Conservation (phyloP, 2,888 invertebrate genomes). For the Graphium colonna region DNA sequence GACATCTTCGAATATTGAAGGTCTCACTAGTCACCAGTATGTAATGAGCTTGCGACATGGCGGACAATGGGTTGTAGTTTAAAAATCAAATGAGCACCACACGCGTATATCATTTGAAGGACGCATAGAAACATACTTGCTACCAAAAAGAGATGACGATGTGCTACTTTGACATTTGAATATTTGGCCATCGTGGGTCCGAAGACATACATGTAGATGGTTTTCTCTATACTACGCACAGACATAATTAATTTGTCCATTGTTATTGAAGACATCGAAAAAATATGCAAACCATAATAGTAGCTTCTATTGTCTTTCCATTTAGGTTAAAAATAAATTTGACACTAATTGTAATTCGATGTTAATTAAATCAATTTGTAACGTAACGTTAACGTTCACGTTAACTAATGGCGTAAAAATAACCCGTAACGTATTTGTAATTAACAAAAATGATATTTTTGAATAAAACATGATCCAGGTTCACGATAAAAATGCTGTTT, state of each 20-base stretch:
- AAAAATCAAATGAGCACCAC: not conserved
- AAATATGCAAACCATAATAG: not conserved
- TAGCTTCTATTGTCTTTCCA: constrained; percentile 6
- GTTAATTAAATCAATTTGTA: not conserved
- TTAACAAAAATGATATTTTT: not conserved
- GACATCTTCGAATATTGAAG: no score
- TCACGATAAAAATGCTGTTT: not conserved
- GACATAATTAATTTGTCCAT: not conserved
- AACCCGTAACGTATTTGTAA: no score
- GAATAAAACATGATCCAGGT: not conserved
- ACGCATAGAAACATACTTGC: not conserved
- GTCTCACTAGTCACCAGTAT: no score
- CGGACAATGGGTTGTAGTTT: not conserved
- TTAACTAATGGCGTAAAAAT: not conserved
- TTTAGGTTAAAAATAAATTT: constrained; percentile 12
- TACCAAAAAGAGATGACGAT: not conserved
- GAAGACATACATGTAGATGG: not conserved
- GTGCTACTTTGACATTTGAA: not conserved
- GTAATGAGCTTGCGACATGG: no score
- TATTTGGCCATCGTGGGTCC: not conserved
- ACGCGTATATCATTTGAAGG: not conserved
- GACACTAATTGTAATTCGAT: constrained; percentile 4
- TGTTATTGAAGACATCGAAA: not conserved
- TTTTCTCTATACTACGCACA: not conserved
- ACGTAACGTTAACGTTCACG: not conserved